These are phyloP conservation scores for Halichoerus grypus DNA, from an alignment of 2,113 vertebrate genomes.

Conservation along the genomic window DNA sequence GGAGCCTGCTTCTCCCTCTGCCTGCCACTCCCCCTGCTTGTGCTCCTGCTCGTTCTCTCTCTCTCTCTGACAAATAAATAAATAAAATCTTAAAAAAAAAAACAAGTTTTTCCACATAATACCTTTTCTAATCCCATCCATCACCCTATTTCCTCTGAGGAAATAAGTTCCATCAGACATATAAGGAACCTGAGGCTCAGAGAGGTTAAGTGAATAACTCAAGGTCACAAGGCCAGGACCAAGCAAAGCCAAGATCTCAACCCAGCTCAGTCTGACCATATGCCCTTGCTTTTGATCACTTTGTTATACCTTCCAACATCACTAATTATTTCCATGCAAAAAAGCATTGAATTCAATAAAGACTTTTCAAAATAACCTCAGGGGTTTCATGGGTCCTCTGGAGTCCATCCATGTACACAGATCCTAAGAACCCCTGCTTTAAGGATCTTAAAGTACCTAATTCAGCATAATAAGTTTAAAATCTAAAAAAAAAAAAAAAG, in stretches of 20 bases:
- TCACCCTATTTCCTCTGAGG: background rate
- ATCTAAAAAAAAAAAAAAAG: background rate
- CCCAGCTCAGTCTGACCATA: background rate
- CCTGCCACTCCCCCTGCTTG: no score
- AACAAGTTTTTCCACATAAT: background rate
- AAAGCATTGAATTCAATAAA: conserved; percentile 43
- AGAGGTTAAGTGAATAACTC: conserved; percentile 2
- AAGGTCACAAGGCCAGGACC: background rate
- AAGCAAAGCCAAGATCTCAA: conserved; percentile 35
- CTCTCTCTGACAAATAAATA: background rate
- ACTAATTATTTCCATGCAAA: conserved; percentile 28
- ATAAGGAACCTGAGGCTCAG: background rate
- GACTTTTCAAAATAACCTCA: conserved; percentile 30
- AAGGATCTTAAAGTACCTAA: conserved; percentile 22
- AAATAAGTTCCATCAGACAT: background rate
- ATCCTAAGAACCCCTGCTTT: conserved; percentile 31
- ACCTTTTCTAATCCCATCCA: background rate
- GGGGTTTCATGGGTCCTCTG: background rate
- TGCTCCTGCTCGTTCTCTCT: no score
- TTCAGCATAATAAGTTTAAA: conserved; percentile 1
- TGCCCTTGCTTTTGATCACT: background rate
- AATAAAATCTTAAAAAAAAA: background rate
- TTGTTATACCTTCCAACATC: background rate
- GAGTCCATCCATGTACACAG: background rate
- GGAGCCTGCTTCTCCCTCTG: background rate